phyloP scores from a whole-genome alignment of 2,888 invertebrate species.

The Tineola bisselliella region DNA sequence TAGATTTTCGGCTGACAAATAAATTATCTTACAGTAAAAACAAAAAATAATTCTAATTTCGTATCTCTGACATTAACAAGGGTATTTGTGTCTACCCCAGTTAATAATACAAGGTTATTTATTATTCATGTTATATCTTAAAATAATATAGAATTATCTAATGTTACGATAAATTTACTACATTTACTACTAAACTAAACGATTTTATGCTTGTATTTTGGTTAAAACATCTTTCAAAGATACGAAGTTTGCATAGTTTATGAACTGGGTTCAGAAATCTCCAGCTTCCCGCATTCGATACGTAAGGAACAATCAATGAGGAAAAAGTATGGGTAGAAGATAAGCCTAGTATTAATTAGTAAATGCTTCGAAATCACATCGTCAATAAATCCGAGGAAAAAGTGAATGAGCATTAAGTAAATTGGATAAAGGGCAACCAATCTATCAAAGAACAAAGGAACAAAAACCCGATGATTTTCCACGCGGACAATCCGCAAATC shows the following conservation, averaged over 20 bases:
- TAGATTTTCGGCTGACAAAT: neutral
- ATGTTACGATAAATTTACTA: no score
- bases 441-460: conserved; percentile 11
- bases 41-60: neutral
- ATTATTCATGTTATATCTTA: no score
- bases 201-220: no score
- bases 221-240: no score
- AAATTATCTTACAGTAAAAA: neutral
- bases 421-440: conserved; percentile 11
- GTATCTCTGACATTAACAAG: neutral
- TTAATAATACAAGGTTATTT: neutral
- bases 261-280: no score
- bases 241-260: no score
- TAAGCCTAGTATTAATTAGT: no score
- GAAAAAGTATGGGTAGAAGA: no score
- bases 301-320: no score
- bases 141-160: no score
- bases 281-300: no score
- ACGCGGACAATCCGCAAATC: conserved; percentile 19
- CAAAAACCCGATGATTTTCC: conserved; percentile 13
- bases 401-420: conserved; percentile 5
- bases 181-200: no score
- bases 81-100: neutral
- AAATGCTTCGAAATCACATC: neutral
- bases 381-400: neutral